Conservation (phyloP, 1,140 invertebrate species). For the Hylaeus volcanicus region DNA sequence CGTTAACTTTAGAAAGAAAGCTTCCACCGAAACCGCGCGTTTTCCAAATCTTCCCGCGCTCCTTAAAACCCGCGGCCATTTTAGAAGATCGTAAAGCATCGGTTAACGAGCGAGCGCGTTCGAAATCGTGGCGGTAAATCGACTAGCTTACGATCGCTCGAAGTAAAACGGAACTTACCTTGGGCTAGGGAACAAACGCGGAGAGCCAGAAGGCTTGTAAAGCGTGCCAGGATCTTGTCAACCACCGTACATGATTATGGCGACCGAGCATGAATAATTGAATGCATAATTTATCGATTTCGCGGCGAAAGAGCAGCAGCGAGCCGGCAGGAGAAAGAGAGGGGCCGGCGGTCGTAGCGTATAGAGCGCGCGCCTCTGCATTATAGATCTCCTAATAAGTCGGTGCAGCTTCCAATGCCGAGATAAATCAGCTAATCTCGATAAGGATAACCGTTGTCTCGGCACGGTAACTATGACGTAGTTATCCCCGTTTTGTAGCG, state of each 20-base stretch:
- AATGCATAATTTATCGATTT: conserved; percentile 76
- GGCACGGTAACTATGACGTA: conserved; percentile 7
- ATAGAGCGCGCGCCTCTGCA: conserved; percentile 35
- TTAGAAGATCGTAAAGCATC: not conserved
- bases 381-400: conserved; percentile 67
- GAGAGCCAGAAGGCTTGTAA: conserved; percentile 55
- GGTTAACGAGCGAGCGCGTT: not conserved
- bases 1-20: not conserved
- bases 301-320: conserved; percentile 52
- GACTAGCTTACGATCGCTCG: conserved; percentile 37
- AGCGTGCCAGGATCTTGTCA: conserved; percentile 74
- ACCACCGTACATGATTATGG: conserved; percentile 73
- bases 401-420: conserved; percentile 56
- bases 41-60: not conserved
- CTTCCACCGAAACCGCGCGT: too few relatives aligned
- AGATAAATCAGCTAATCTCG: conserved; percentile 68
- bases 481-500: not conserved
- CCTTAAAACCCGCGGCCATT: conserved; percentile 14
- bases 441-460: conserved; percentile 64
- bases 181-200: conserved; percentile 40
- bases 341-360: not conserved
- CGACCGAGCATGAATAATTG: conserved; percentile 74
- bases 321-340: conserved; percentile 10
- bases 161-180: conserved; percentile 49
- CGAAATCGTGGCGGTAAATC: conserved; percentile 19